Evolutionary conservation across 2,113 vertebrate species (phyloP).

Genomic region (Sinocyclocheilus maitianheensis): DNA sequence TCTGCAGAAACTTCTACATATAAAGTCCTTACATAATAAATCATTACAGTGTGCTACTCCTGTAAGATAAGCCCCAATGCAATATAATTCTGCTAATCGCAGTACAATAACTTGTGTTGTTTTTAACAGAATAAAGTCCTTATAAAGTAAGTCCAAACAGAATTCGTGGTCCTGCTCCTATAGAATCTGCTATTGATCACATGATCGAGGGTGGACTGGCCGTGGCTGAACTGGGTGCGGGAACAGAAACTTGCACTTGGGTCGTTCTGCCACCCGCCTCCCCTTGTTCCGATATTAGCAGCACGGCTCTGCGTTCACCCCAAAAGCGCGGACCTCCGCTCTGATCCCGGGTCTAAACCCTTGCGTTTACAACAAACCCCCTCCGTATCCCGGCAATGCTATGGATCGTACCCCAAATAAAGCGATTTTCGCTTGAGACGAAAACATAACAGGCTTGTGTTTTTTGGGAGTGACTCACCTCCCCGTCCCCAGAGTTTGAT

Average conservation of each 20-base stretch:
- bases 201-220: constrained; percentile 28
- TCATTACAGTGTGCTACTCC: background rate
- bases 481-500: constrained; percentile 72
- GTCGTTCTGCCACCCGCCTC: constrained; percentile 24
- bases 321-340: background rate
- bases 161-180: background rate
- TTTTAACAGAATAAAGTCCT: background rate
- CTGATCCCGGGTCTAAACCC: background rate
- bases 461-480: constrained; percentile 70
- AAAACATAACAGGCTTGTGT: constrained; percentile 66
- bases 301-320: background rate
- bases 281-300: constrained; percentile 17
- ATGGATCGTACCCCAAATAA: constrained; percentile 58
- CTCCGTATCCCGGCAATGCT: constrained; percentile 61
- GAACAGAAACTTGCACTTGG: constrained; percentile 37
- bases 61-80: background rate
- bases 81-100: background rate
- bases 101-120: background rate
- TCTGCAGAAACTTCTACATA: background rate
- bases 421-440: constrained; percentile 62
- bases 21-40: background rate
- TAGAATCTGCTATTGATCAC: constrained; percentile 32
- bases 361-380: constrained; percentile 5
- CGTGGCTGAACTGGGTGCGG: constrained; percentile 30
- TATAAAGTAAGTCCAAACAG: no score